phyloP scores from a whole-genome alignment of 2,797 vertebrate genomes.

The Pygocentrus nattereri region DNA sequence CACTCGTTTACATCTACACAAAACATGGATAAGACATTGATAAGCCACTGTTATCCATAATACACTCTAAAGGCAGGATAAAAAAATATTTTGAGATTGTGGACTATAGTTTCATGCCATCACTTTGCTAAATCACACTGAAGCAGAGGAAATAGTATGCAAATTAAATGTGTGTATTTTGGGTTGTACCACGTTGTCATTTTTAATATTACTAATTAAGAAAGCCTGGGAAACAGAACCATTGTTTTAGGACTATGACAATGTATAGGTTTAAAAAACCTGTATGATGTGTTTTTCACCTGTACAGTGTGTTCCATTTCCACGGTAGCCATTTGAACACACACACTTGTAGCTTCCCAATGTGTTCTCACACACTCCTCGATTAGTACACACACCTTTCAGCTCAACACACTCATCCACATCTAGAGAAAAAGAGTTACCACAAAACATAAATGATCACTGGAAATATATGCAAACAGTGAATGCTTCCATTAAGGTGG shows the following conservation, averaged over 20 bases:
- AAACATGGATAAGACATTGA: background rate
- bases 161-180: slow-evolving; percentile 5
- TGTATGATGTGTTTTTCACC: slow-evolving; percentile 71
- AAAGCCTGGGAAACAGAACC: no score
- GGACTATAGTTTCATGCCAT: no score
- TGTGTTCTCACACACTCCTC: slow-evolving; percentile 80
- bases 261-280: no score
- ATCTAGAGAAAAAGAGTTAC: slow-evolving; percentile 66
- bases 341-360: slow-evolving; percentile 82
- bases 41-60: background rate
- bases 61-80: background rate
- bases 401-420: slow-evolving; percentile 79
- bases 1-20: slow-evolving; percentile 83
- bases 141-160: no score
- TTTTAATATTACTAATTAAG: no score
- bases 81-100: background rate
- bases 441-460: background rate
- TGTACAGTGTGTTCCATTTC: slow-evolving; percentile 85
- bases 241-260: no score
- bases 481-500: no score
- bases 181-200: no score
- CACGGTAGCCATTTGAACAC: slow-evolving; percentile 80
- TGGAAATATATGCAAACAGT: background rate
- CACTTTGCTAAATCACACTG: background rate
- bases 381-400: slow-evolving; percentile 73